Conservation (phyloP, 1,140 invertebrate genomes). For the Halotydeus destructor region DNA sequence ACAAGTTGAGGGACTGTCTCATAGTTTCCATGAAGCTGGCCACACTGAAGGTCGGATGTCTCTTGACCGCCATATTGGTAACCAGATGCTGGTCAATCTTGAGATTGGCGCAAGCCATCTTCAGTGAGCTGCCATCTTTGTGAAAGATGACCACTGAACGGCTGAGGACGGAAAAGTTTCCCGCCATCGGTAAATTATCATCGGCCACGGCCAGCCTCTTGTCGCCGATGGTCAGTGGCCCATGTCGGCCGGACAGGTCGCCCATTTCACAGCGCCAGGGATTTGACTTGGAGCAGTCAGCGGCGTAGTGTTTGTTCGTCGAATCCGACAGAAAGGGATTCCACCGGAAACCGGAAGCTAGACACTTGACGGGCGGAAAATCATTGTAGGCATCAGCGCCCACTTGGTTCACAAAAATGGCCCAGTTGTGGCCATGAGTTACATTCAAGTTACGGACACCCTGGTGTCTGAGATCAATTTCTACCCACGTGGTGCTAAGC, state of each 20-base stretch:
- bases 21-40: constrained; percentile 55
- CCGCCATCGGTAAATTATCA: constrained; percentile 56
- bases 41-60: constrained; percentile 65
- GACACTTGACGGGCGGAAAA: constrained; percentile 52
- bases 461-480: constrained; percentile 43
- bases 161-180: constrained; percentile 42
- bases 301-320: constrained; percentile 55
- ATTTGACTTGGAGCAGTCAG: constrained; percentile 65
- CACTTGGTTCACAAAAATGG: constrained; percentile 74
- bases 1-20: constrained; percentile 54
- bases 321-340: constrained; percentile 80
- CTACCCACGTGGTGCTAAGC: constrained; percentile 64
- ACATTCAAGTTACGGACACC: constrained; percentile 17
- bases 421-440: constrained; percentile 57
- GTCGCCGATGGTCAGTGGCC: constrained; percentile 57
- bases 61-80: constrained; percentile 66
- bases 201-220: constrained; percentile 57
- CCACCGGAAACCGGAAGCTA: constrained; percentile 72
- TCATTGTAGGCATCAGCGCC: constrained; percentile 72
- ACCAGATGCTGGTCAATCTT: constrained; percentile 71
- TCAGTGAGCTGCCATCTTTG: constrained; percentile 40
- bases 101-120: constrained; percentile 75
- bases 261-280: constrained; percentile 79
- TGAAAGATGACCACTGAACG: constrained; percentile 64
- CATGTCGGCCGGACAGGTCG: constrained; percentile 61